phyloP scores from a whole-genome alignment of 2,888 invertebrate genomes.

The Mylabris sibirica region DNA sequence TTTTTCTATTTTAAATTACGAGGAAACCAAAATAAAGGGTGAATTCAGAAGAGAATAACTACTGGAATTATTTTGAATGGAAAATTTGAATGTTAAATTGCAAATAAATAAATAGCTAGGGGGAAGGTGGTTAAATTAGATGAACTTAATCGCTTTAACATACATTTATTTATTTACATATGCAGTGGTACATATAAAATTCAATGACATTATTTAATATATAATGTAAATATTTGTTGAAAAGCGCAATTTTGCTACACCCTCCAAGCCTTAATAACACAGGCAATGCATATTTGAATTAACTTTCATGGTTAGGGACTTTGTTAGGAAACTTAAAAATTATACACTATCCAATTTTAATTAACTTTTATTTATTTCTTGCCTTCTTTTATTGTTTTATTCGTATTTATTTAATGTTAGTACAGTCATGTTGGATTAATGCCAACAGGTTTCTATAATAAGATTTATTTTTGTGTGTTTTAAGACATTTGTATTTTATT shows the following conservation, averaged over 20 bases:
- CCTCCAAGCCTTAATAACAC: neutral
- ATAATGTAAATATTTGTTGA: slow-evolving; percentile 8
- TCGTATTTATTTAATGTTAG: slow-evolving; percentile 1
- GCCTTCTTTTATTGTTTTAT: neutral
- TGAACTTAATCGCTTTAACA: neutral
- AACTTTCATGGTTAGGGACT: slow-evolving; percentile 3
- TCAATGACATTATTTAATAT: neutral
- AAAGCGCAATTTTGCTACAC: neutral
- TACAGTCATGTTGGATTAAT: neutral
- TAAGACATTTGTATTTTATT: neutral
- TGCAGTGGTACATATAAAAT: neutral
- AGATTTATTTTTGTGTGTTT: neutral
- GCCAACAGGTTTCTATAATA: slow-evolving; percentile 1
- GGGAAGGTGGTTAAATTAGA: neutral
- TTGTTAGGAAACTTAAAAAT: neutral
- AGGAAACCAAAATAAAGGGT: neutral
- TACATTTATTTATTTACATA: neutral
- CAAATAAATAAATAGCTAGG: neutral
- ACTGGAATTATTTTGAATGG: neutral
- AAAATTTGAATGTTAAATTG: neutral
- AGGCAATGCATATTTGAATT: neutral
- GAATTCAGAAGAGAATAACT: neutral
- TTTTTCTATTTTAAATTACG: neutral
- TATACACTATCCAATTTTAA: slow-evolving; percentile 3
- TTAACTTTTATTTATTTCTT: neutral